Percentiles rank a stretch among this genome's conserved stretches.
phyloP scores from a whole-genome alignment of 2,888 invertebrate species.

The Labia minor region DNA sequence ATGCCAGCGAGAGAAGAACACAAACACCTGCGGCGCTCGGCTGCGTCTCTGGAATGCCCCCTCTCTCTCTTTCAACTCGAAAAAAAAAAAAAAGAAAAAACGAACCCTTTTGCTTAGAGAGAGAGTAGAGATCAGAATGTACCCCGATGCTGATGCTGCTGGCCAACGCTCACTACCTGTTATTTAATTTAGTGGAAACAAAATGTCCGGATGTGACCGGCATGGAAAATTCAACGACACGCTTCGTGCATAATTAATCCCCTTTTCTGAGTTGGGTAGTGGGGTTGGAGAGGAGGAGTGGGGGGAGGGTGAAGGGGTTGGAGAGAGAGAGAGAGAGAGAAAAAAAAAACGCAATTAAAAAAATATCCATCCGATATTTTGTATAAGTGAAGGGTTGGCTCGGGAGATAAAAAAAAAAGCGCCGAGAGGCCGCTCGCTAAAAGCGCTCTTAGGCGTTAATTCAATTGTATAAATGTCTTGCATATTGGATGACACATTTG shows the following conservation, averaged over 20 bases:
- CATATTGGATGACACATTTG: constrained; percentile 7
- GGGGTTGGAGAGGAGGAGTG: no score
- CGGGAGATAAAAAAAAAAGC: background rate
- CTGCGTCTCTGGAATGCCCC: background rate
- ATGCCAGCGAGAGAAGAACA: background rate
- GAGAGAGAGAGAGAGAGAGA: background rate
- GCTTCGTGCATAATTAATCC: constrained; percentile 13
- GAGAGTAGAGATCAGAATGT: no score
- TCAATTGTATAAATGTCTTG: constrained; percentile 13
- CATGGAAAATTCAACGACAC: constrained; percentile 13
- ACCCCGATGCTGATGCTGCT: background rate
- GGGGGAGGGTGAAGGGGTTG: no score
- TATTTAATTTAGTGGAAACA: constrained; percentile 13
- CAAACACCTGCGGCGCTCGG: constrained; percentile 3
- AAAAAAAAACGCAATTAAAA: constrained; percentile 7
- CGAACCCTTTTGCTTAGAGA: no score
- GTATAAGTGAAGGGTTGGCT: background rate
- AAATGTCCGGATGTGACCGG: constrained; percentile 7
- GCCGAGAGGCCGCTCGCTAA: background rate
- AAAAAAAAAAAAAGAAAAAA: no score
- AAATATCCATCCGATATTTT: constrained; percentile 9
- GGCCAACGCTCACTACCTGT: background rate
- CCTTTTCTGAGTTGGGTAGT: background rate
- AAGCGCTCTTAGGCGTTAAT: constrained; percentile 13
- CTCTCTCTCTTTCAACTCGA: no score